Base-by-base conservation (phyloP, 2,888 invertebrate species). In the Drosophila pseudotalamancana region DNA sequence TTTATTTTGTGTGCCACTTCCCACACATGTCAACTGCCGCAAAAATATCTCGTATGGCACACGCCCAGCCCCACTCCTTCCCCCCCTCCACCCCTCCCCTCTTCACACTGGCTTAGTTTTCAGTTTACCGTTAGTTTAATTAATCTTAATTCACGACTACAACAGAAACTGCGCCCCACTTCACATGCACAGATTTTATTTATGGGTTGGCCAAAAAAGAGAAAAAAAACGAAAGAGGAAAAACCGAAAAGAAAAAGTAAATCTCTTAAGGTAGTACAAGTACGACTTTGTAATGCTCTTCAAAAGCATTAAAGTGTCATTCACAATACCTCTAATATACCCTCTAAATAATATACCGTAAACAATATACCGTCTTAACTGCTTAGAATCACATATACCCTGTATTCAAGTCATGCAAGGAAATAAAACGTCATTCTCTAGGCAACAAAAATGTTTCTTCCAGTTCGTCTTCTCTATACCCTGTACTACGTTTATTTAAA, bases 71-170 rank as follows among this genome's bases (percentile, higher is more conserved):
- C 18, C 34, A 18, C 29, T 1, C 12, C 37, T 31, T 23, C 42
- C 6, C 11, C 16, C 43, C 2, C 8, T 16, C 6, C n/a, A 4
- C 21, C 14, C 0, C 19, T 11, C 21, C 18, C n/a, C 12, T 40
- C 31, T 37, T 48, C 23, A 25, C 11, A n/a, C 31, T 42, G 57
- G 50, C 63, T 87, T 79, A 70, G 73, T 83, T 78, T 83, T 68
- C 80, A 87, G 74, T 48, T 73, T 85, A 69, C 81, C 79, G 84
- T 83, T 80, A 77, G 77, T 83, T 83, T 83, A 83, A 83, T 83
- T 83, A 83, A 83, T 83, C 83, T 83, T 83, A 83, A 83, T 83
- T 88, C 83, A 83, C 84, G 88, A 88, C 88, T 66, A 67, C 65
- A 88, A 61, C 88, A 87, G 86, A 78, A 64, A 63, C 72, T 62